These are phyloP conservation scores for Sterna hirundo DNA, from an alignment of 2,113 vertebrate species.

Conservation along the genomic window DNA sequence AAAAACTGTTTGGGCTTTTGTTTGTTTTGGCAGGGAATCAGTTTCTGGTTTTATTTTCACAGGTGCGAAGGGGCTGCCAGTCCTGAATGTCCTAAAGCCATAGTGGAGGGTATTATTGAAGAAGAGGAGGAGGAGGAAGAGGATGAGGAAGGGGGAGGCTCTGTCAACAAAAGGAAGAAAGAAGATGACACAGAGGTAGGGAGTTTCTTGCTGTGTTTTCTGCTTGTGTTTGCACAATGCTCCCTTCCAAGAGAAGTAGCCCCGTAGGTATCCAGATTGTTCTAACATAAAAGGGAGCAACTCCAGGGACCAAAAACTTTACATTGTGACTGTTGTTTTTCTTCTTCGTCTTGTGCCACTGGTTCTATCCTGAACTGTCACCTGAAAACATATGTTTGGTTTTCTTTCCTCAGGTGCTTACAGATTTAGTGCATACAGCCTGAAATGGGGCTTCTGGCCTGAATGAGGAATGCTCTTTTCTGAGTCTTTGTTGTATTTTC, in stretches of 20 bases:
- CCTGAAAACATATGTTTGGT: background rate
- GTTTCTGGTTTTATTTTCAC: background rate
- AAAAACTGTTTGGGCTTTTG: background rate
- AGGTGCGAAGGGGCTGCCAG: conserved; percentile 90
- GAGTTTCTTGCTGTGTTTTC: background rate
- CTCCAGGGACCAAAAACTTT: background rate
- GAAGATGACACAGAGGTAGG: conserved; percentile 92
- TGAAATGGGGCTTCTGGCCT: background rate
- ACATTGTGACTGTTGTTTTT: background rate
- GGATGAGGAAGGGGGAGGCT: conserved; percentile 80
- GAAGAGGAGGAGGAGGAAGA: conserved; percentile 94
- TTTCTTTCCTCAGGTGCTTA: background rate
- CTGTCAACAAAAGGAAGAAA: conserved; percentile 92
- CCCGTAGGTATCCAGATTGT: background rate
- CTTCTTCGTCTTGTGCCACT: background rate
- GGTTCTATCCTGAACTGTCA: background rate
- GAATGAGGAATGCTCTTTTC: background rate
- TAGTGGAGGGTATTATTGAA: conserved; percentile 92
- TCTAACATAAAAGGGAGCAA: background rate
- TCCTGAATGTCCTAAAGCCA: conserved; percentile 85
- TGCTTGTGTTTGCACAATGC: background rate
- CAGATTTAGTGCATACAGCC: background rate
- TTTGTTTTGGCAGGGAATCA: background rate
- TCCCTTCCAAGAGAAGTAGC: background rate
- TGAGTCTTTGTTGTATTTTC: background rate